phyloP scores from a whole-genome alignment of 2,888 invertebrate species.

The Steromphala cineraria region DNA sequence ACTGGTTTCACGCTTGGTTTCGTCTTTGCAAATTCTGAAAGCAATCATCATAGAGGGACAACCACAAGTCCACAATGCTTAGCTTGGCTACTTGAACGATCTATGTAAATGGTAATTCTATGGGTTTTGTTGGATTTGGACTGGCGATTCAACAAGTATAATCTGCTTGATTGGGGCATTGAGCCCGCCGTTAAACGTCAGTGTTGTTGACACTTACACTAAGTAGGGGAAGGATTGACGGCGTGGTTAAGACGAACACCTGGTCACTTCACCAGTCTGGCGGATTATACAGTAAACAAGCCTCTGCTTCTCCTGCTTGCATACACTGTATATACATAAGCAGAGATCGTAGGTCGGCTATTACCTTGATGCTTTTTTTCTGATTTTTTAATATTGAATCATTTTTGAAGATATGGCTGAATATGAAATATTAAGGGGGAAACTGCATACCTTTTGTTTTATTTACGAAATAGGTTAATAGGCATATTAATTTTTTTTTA shows the following conservation, averaged over 20 bases:
- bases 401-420: too few species aligned
- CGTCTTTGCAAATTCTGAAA: conserved; percentile 10
- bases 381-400: too few species aligned
- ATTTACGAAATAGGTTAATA: too few species aligned
- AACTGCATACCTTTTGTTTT: too few species aligned
- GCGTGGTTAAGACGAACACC: not conserved
- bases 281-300: too few species aligned
- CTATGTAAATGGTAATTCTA: not conserved
- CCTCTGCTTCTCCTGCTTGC: too few species aligned
- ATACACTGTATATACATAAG: too few species aligned
- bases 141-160: not conserved
- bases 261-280: not conserved
- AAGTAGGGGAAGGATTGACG: not conserved
- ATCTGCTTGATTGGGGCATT: not conserved
- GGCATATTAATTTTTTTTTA: too few species aligned
- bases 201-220: not conserved
- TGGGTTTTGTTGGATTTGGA: not conserved
- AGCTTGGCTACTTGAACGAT: not conserved
- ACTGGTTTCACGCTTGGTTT: not conserved
- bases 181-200: not conserved
- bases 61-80: not conserved
- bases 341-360: too few species aligned
- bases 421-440: too few species aligned
- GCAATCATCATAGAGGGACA: not conserved
- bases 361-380: too few species aligned